These are phyloP conservation scores for Macrophya annulata DNA, from an alignment of 2,888 invertebrate genomes.

Conservation along the genomic window DNA sequence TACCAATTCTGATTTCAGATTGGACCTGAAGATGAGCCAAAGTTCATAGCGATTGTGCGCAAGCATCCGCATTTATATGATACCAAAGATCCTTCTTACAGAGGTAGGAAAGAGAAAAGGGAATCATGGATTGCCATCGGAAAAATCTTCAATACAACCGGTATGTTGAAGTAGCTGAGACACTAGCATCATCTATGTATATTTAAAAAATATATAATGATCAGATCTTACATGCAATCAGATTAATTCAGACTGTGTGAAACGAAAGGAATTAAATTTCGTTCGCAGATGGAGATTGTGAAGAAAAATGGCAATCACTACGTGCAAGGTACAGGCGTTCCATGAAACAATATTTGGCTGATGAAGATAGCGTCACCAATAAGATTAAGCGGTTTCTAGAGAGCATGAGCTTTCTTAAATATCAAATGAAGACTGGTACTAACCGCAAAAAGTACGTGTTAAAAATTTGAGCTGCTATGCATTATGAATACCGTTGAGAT, in stretches of 20 bases:
- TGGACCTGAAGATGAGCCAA: not conserved
- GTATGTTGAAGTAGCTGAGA: not conserved
- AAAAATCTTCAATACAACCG: not conserved
- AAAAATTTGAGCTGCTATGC: not conserved
- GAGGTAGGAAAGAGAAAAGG: not conserved
- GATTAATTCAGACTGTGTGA: not conserved
- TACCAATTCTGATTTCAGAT: conserved; percentile 1
- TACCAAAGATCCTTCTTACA: not conserved
- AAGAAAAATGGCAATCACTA: not conserved
- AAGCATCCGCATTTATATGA: not conserved
- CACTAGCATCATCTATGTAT: not conserved
- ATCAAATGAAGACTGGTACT: not conserved
- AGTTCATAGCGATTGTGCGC: not conserved
- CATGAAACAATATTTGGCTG: not conserved
- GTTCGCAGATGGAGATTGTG: not conserved
- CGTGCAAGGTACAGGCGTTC: not conserved
- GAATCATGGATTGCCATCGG: not conserved
- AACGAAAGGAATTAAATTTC: not conserved
- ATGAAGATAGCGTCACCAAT: not conserved
- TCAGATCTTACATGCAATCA: no score
- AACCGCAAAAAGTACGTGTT: conserved; percentile 1
- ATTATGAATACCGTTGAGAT: not conserved
- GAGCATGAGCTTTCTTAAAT: not conserved
- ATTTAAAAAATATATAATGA: no score
- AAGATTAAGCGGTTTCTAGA: not conserved